These are phyloP conservation scores for Crotalus adamanteus DNA, from an alignment of 2,797 vertebrate genomes.

Conservation along the genomic window DNA sequence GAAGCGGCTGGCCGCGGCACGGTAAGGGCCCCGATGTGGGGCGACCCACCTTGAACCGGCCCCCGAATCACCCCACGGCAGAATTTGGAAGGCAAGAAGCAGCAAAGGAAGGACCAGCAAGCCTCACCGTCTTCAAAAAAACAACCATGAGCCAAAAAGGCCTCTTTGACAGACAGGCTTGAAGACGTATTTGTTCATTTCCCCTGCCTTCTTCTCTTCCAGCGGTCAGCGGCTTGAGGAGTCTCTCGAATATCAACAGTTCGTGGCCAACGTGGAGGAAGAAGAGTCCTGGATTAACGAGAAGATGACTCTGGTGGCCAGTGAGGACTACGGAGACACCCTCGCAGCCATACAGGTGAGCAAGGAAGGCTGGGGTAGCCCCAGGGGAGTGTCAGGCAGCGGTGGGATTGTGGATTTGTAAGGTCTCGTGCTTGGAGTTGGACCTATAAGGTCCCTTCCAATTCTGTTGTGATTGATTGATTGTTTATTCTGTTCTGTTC, in stretches of 20 bases:
- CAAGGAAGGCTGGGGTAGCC: background rate
- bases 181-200: background rate
- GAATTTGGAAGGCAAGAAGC: background rate
- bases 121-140: background rate
- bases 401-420: background rate
- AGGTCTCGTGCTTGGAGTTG: no score
- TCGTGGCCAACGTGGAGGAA: slow-evolving; percentile 97
- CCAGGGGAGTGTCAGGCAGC: background rate
- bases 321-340: slow-evolving; percentile 96
- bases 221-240: slow-evolving; percentile 96
- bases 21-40: slow-evolving; percentile 68
- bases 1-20: slow-evolving; percentile 89
- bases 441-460: no score
- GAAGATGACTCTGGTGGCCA: slow-evolving; percentile 95
- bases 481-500: no score
- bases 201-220: background rate
- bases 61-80: background rate
- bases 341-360: slow-evolving; percentile 95
- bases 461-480: no score
- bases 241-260: slow-evolving; percentile 98
- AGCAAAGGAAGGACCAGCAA: background rate
- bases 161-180: no score
- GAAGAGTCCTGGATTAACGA: slow-evolving; percentile 99
- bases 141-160: background rate
- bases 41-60: background rate